Conservation (phyloP, 1,140 invertebrate genomes). For the Pogonus chalceus region DNA sequence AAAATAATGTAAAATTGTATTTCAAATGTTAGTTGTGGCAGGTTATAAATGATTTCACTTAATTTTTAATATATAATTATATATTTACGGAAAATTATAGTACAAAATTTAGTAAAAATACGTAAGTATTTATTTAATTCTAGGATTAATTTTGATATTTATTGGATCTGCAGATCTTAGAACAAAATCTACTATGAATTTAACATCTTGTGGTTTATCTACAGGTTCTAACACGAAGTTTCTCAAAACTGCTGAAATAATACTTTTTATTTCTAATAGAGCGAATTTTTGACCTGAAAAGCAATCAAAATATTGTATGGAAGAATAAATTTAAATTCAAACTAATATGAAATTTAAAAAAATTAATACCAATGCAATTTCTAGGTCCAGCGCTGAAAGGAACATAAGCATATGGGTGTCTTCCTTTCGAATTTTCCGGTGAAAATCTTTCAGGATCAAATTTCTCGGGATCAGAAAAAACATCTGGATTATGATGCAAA, state of each 20-base stretch:
- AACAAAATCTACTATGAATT: background rate
- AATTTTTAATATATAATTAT: background rate
- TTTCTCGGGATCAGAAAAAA: constrained; percentile 55
- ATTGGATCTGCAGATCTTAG: background rate
- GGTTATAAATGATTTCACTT: background rate
- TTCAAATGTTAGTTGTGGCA: background rate
- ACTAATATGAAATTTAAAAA: background rate
- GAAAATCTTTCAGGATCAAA: constrained; percentile 70
- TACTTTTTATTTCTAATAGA: constrained; percentile 36
- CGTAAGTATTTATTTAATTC: background rate
- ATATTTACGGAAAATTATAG: background rate
- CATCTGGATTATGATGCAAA: constrained; percentile 20
- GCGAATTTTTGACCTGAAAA: constrained; percentile 38
- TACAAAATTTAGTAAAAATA: background rate
- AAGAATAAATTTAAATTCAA: background rate
- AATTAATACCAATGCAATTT: constrained; percentile 54
- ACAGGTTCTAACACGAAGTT: constrained; percentile 15
- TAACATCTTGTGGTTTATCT: background rate
- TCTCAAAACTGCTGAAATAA: constrained; percentile 32
- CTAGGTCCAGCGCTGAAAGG: too few relatives aligned
- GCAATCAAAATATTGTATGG: background rate
- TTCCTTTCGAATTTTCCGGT: constrained; percentile 43
- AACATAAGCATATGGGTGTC: constrained; percentile 55
- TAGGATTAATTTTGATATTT: background rate
- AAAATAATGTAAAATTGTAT: background rate